Percentiles rank a stretch among this genome's conserved stretches.
Evolutionary conservation across 37 sponge, comb jelly and placozoan species (phyloP).

Genomic region (Cladorhizidae sp.): DNA sequence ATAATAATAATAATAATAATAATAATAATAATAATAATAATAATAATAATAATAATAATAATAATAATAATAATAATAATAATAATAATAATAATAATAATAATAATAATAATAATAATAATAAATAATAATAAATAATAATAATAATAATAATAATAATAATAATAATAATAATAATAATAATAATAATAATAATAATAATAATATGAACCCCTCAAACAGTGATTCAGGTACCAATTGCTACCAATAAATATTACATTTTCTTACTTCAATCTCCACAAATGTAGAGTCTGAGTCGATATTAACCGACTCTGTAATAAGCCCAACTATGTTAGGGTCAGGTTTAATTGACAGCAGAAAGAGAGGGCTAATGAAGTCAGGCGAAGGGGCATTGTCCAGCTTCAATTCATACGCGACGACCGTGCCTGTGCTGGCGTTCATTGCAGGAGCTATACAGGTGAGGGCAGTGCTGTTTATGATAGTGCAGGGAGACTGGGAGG

Average conservation of each 20-base stretch:
- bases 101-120: no score
- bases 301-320: neutral
- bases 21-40: no score
- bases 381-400: conserved; percentile 27
- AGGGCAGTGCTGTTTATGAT: conserved; percentile 8
- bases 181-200: no score
- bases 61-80: neutral
- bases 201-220: no score
- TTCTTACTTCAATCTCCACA: neutral
- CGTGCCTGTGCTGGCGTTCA: neutral
- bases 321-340: neutral
- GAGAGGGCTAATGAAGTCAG: neutral
- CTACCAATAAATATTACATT: neutral
- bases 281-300: neutral
- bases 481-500: neutral
- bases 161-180: no score
- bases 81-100: neutral
- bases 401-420: conserved; percentile 21
- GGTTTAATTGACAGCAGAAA: neutral
- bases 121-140: no score
- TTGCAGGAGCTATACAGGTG: conserved; percentile 3
- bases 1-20: no score
- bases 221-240: no score
- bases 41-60: no score
- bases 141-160: no score